Evolutionary conservation across 2,888 invertebrate species (phyloP), one percentile per base, ranked within the genome.

Genomic region (Acrobasis repandana): DNA sequence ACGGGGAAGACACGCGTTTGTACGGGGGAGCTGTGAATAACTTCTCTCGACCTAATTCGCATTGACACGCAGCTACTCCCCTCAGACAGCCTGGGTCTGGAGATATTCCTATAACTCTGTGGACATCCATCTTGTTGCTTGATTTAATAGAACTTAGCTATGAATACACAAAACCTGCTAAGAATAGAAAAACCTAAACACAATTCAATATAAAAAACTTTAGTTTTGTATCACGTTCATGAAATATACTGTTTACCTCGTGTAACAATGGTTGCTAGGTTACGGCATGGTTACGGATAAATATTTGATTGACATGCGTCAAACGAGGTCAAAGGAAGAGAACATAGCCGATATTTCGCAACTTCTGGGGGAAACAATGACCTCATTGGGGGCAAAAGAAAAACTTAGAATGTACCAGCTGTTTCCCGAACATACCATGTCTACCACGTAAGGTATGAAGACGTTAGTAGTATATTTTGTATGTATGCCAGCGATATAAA

Each of bases 1-100:
- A 65, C 1, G 78, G 65, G 9, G 74, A 71, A 8, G 70, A 63
- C n/a, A 73, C 58, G 6, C 76, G 78, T 65, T 79, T 83, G 69
- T 86, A 85, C 43, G 89, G 85, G 50, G 92, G 91, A 38, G 92
- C 92, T 28, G 90, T 89, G 1, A 90, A 78, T 62, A 92, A 65
- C 69, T 90, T 91, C 64, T 92, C 90, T 63, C 89, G 86, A 63
- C 92, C 92, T 66, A 92, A 66, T 67, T 89, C 90, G 64, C 92
- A 92, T 65, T 92, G 92, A 66, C 90, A 90, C 61, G 78, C 78
- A 28, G 76, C 77, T 54, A 79, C 82, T 65, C 69, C 83, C 65
- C 72, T 84, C n/a, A 74, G 28, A 66, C 79, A 77, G 14, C 82
- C 80, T 11, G 78, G 68, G 61, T 77, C 76, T 58, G 83, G 82